Percentiles rank a stretch among this genome's conserved stretches.
These are phyloP conservation scores for Poeciliopsis prolifica DNA, from an alignment of 2,113 vertebrate species.

Conservation along the genomic window DNA sequence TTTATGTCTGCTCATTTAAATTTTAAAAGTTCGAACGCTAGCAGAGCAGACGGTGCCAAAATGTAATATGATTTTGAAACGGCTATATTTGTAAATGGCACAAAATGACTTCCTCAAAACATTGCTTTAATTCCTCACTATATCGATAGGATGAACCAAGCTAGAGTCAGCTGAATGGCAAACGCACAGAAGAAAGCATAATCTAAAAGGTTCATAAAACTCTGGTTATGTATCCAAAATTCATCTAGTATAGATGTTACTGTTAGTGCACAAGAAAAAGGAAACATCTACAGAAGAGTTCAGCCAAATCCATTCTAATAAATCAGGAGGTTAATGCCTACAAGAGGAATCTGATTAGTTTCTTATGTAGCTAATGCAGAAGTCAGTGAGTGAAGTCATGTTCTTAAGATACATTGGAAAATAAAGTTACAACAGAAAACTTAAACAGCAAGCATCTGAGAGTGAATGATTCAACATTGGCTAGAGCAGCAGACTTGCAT, in stretches of 20 bases:
- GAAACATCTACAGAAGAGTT: constrained; percentile 3
- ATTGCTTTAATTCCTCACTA: constrained; percentile 4
- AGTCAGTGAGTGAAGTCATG: constrained; percentile 15
- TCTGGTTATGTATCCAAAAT: not conserved
- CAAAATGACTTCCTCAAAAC: constrained; percentile 1
- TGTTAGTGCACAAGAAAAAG: constrained; percentile 45
- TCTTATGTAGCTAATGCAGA: constrained; percentile 25
- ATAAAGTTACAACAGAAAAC: not conserved
- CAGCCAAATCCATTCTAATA: constrained; percentile 21
- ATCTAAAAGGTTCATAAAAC: not conserved
- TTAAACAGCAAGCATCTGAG: not conserved
- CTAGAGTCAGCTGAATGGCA: constrained; percentile 27
- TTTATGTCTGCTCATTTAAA: constrained; percentile 37
- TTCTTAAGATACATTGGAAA: not conserved
- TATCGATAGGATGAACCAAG: constrained; percentile 6
- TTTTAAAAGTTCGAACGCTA: constrained; percentile 37
- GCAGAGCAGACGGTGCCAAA: constrained; percentile 4
- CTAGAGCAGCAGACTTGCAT: constrained; percentile 5
- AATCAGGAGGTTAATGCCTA: constrained; percentile 27
- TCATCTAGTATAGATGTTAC: constrained; percentile 2
- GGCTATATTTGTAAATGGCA: constrained; percentile 23
- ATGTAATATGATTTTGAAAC: constrained; percentile 28
- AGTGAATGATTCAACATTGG: constrained; percentile 19
- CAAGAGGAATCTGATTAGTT: constrained; percentile 35
- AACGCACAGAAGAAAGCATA: not conserved